Percentiles rank a stretch among this genome's conserved stretches.
phyloP scores from a whole-genome alignment of 2,888 invertebrate species.

The Eledone cirrhosa region DNA sequence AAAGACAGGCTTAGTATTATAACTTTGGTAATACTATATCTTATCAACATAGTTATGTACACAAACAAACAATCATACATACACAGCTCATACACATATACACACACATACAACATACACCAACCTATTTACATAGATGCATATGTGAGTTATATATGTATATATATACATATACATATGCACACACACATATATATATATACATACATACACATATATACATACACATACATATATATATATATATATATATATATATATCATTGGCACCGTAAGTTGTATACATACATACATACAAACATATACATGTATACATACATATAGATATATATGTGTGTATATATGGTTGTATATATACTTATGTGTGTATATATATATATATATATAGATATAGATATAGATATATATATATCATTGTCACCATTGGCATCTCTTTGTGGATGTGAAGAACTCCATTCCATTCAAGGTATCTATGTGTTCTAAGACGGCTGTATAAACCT shows the following conservation, averaged over 20 bases:
- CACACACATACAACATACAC: background rate
- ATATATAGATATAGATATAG: background rate
- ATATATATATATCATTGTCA: background rate
- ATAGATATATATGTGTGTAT: background rate
- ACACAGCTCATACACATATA: background rate
- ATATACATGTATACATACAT: background rate
- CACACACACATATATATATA: background rate
- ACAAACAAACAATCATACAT: background rate
- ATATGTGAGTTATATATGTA: too few relatives aligned
- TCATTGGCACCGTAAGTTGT: background rate
- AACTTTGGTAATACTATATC: too few relatives aligned
- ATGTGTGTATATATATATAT: background rate
- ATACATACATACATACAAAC: background rate
- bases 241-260: conserved; percentile 6
- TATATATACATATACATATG: too few relatives aligned
- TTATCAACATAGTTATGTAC: too few relatives aligned
- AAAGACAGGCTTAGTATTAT: too few relatives aligned
- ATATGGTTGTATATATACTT: background rate
- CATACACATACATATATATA: background rate
- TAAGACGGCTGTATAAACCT: too few relatives aligned
- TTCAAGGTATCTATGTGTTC: too few relatives aligned
- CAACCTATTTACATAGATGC: background rate
- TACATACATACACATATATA: background rate
- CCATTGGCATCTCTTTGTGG: too few relatives aligned
- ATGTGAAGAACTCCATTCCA: too few relatives aligned